Percentiles rank a stretch among this genome's conserved stretches.
Conservation (phyloP, 2,888 invertebrate species). For the Acanthosepion esculentum region DNA sequence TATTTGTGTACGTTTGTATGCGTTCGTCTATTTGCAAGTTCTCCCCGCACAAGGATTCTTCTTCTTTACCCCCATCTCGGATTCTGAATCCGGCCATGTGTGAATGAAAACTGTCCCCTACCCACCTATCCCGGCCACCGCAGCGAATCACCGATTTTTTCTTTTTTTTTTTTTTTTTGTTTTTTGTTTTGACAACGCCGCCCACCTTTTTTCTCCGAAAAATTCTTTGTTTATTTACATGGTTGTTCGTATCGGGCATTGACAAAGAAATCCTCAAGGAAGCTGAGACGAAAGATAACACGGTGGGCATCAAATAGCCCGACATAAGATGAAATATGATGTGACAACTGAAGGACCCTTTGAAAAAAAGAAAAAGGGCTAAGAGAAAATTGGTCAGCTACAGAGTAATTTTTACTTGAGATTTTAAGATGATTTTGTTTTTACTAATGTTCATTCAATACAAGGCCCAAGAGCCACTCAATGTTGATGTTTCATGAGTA, state of each 20-base stretch:
- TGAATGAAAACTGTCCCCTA: background rate
- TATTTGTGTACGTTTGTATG: background rate
- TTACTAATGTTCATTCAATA: no score
- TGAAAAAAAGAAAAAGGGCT: background rate
- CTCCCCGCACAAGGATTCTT: no score
- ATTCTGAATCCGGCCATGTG: background rate
- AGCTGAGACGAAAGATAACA: background rate
- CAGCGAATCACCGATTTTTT: background rate
- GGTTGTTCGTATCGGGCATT: background rate
- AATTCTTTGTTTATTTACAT: background rate
- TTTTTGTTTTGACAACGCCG: background rate
- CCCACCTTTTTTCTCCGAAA: background rate
- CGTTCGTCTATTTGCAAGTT: background rate
- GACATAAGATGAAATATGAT: background rate
- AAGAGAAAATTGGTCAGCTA: background rate
- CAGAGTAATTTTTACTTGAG: background rate
- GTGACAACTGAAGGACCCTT: conserved; percentile 2
- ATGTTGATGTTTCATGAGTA: no score
- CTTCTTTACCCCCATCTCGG: background rate
- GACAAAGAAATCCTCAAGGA: background rate
- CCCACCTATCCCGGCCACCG: background rate
- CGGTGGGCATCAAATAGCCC: background rate
- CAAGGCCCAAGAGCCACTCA: no score
- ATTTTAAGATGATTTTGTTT: background rate
- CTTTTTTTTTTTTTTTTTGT: background rate